Base-by-base conservation (phyloP, 2,113 vertebrate species). In the Desmodus rotundus region DNA sequence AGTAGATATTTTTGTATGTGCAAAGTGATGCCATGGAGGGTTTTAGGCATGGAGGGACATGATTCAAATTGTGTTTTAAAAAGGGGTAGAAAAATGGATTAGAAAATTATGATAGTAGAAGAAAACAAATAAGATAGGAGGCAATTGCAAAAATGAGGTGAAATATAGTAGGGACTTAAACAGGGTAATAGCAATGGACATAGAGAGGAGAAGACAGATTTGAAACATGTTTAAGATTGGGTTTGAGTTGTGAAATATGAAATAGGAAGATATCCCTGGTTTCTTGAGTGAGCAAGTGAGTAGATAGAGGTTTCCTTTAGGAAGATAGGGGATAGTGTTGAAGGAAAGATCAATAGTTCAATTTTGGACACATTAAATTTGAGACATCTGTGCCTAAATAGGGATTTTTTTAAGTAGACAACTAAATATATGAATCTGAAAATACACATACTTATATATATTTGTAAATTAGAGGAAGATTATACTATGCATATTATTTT, bases 391-490 rank as follows among this genome's bases (percentile, higher is more conserved):
- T 95, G 67, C 38, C 16, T 61, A 58, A 38, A 36, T 41, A 58
- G 41, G 80, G 11, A n/a, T 82, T 84, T 89, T 80, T 77, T 84
- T 52, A 76, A 70, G 28, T 58, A 72, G 36, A 80, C 50, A 86
- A 16, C 36, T 83, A 67, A 87, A 45, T 87, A 63, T 63, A 67
- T 47, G 7, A 45, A 65, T 88, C 36, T 93, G 20, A 91, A 93
- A 96, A 61, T 41, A 52, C 5, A 28, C 77, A 28, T 50, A 5
- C 41, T 41, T 65, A 1, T 89, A 47, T n/a, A 10, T 91, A 50
- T 95, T 88, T 91, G 1, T 89, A 93, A 61, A 38, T 31, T 90
- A 87, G 85, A 52, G n/a, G 83, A 89, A 89, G 7, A 47, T 83
- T 10, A 70, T 36, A 16, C 36, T 84, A 10, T 89, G 87, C 38